Base-by-base conservation (phyloP, 2,113 vertebrate species). In the Oriolus oriolus region DNA sequence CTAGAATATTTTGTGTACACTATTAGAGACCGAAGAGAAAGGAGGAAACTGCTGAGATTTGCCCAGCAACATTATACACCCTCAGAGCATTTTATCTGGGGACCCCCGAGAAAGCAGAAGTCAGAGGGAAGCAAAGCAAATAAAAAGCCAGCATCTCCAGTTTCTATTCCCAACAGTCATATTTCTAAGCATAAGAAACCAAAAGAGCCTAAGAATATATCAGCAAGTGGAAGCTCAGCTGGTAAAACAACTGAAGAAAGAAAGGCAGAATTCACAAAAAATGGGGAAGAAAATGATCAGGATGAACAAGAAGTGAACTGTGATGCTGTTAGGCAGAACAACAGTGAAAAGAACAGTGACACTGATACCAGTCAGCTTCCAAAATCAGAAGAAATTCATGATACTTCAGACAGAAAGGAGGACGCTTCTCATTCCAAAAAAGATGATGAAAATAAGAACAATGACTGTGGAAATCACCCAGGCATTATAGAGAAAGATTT, bases 1-100 rank as follows among this genome's bases (percentile, higher is more conserved):
- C 98, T 99, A 89, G 99, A 99, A 94, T 99, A 99, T 97, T 99
- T 98, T 87, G 99, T 99, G 42, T 99, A 99, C 97, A 99, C 99
- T 76, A 98, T 99, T 77, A 98, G 99, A 91, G 98, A 98, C 84
- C 97, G 98, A 31, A 97, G 98, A 96, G 98, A 99, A 85, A 98
- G 99, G 85, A 98, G 99, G 9, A 98, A 98, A 70, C 98, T 99
- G 82, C 98, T 99, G 26, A 98, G 99, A 19, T 99, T 98, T 79
- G 99, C 99, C 63, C 98, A 98, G 92, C 98, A 98, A 64, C 98
- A 99, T 96, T 99, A 99, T 90, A 98, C 63, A 0, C 99, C 99
- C 3, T 97, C 98, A 16, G 99, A 99, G 83, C 98, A 99, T 96
- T 99, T 99, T 96, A 98, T 99, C 95, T 99, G 99, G 99, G 99